Conservation (phyloP, 2,113 vertebrate genomes). For the Neotragus moschatus region DNA sequence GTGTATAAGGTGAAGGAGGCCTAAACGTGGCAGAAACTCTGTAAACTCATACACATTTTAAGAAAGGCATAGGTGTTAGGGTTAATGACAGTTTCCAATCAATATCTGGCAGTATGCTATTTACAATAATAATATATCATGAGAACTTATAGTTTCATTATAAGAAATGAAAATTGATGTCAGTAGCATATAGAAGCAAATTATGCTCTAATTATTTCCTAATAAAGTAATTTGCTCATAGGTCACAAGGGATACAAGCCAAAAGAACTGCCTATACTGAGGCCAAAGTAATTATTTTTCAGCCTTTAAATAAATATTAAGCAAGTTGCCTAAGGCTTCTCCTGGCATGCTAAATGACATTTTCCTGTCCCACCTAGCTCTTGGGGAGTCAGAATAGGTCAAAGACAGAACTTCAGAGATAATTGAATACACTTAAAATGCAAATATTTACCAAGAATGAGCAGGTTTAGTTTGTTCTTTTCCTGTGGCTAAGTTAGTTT, state of each 20-base stretch:
- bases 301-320: conserved; percentile 83
- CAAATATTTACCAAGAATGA: conserved; percentile 43
- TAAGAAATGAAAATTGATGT: conserved; percentile 81
- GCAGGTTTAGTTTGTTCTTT: conserved; percentile 33
- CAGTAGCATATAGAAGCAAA: conserved; percentile 77
- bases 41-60: neutral
- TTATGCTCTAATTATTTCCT: conserved; percentile 83
- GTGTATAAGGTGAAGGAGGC: neutral
- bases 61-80: conserved; percentile 28
- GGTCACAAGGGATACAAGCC: conserved; percentile 77
- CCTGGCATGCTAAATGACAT: conserved; percentile 65
- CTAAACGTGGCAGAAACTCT: neutral
- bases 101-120: conserved; percentile 51
- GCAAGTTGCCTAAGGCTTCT: conserved; percentile 61
- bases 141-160: conserved; percentile 72
- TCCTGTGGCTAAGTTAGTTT: neutral
- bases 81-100: conserved; percentile 53
- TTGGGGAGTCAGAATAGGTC: conserved; percentile 59
- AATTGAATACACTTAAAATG: conserved; percentile 72
- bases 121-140: conserved; percentile 65
- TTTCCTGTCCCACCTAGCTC: conserved; percentile 62
- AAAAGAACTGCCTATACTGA: conserved; percentile 73
- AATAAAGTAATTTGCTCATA: conserved; percentile 86
- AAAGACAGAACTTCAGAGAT: conserved; percentile 67
- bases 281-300: conserved; percentile 82